phyloP scores from a whole-genome alignment of 2,888 invertebrate genomes.

The Orthosia gothica region DNA sequence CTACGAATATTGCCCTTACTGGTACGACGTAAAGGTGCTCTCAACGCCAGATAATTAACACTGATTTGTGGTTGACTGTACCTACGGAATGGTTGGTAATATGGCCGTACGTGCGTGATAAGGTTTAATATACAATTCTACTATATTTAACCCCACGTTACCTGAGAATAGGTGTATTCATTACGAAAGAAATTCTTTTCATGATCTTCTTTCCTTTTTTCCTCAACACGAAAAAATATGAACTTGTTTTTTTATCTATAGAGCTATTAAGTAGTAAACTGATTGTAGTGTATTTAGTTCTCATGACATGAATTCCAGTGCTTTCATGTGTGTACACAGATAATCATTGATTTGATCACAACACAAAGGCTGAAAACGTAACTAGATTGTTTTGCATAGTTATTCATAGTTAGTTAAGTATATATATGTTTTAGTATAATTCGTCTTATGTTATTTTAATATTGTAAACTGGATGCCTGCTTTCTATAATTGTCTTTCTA shows the following conservation, averaged over 20 bases:
- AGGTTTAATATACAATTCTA: slow-evolving; percentile 10
- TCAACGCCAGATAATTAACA: background rate
- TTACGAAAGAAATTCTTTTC: slow-evolving; percentile 20
- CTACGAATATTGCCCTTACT: too few species aligned
- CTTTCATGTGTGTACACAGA: slow-evolving; percentile 31
- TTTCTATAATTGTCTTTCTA: too few species aligned
- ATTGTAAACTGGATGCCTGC: too few species aligned
- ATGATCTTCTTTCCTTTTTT: background rate
- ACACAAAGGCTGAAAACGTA: background rate
- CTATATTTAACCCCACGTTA: slow-evolving; percentile 24
- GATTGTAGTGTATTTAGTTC: background rate
- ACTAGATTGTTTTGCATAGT: background rate
- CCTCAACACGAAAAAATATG: background rate
- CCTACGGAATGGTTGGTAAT: slow-evolving; percentile 17
- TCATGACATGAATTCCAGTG: slow-evolving; percentile 7
- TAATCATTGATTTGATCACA: slow-evolving; percentile 15
- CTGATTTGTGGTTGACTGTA: background rate
- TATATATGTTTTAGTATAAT: too few species aligned
- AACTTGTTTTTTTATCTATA: background rate
- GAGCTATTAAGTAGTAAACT: background rate
- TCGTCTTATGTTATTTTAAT: too few species aligned
- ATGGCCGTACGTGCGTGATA: slow-evolving; percentile 14
- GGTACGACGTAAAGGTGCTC: background rate
- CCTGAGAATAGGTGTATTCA: slow-evolving; percentile 18
- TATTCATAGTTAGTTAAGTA: background rate